These are phyloP conservation scores for Onchidella celtica DNA, from an alignment of 2,888 invertebrate genomes.

Conservation along the genomic window DNA sequence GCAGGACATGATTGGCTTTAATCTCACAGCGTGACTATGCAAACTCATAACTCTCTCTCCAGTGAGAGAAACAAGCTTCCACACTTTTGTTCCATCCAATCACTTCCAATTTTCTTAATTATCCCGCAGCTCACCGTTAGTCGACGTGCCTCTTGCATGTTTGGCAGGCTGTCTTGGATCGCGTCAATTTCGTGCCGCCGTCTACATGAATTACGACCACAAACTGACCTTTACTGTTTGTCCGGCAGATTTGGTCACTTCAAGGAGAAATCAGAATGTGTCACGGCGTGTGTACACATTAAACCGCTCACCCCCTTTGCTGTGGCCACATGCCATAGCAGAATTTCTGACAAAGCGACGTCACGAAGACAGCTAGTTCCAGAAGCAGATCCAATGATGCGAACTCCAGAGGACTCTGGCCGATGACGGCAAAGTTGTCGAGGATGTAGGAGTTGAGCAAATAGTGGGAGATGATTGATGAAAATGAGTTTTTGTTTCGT, in stretches of 20 bases:
- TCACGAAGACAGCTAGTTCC: no score
- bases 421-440: no score
- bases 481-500: background rate
- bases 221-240: slow-evolving; percentile 22
- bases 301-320: background rate
- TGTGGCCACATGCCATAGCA: background rate
- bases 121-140: background rate
- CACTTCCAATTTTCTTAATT: background rate
- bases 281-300: slow-evolving; percentile 13
- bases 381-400: no score
- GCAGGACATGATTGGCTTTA: no score
- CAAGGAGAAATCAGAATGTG: slow-evolving; percentile 14
- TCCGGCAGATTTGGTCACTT: background rate
- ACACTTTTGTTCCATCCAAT: background rate
- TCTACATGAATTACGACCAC: slow-evolving; percentile 26
- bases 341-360: background rate
- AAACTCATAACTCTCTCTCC: background rate
- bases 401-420: no score
- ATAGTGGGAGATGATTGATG: slow-evolving; percentile 18
- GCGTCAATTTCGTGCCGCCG: slow-evolving; percentile 14
- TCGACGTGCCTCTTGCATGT: background rate
- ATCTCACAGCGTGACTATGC: no score
- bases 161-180: background rate
- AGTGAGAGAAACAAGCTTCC: background rate
- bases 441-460: no score